A percentile compares a stretch with the other conserved stretches of the same genome.
Evolutionary conservation across 1,140 invertebrate genomes (phyloP).

Genomic region (Bombus picipes): DNA sequence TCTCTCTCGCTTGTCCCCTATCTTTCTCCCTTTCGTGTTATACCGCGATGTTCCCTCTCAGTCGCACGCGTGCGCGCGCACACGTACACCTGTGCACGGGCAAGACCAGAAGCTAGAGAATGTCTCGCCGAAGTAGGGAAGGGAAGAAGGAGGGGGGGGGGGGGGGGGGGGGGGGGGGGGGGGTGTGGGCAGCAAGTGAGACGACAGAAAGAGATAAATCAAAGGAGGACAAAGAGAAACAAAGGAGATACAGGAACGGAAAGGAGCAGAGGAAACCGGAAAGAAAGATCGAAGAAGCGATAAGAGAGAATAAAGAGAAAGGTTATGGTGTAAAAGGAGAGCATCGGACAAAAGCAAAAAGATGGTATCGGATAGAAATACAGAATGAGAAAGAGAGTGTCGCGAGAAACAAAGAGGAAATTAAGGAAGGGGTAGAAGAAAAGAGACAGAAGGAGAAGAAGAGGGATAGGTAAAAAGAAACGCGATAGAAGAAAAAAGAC

Average conservation of each 20-base stretch:
- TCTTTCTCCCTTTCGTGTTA: not conserved
- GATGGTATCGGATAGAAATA: not conserved
- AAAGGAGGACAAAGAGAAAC: not conserved
- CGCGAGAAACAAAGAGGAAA: conserved; percentile 21
- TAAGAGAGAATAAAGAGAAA: not conserved
- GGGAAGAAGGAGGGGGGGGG: not conserved
- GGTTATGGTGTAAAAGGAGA: not conserved
- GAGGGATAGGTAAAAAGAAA: not conserved
- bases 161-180: not conserved
- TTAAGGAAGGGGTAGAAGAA: conserved; percentile 6
- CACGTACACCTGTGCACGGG: not conserved
- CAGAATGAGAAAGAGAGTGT: conserved; percentile 43
- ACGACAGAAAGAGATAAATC: not conserved
- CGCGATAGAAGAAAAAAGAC: conserved; percentile 25
- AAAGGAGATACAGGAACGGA: not conserved
- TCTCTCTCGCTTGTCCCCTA: not conserved
- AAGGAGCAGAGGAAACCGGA: not conserved
- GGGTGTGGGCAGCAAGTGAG: not conserved
- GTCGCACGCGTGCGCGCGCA: not conserved
- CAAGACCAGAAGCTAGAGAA: not conserved
- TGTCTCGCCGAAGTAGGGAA: not conserved
- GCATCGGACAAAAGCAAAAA: conserved; percentile 9
- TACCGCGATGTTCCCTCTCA: not conserved
- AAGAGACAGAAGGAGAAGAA: conserved; percentile 19
- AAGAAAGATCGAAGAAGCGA: not conserved